Evolutionary conservation across 2,113 vertebrate species (phyloP).

Genomic region (Neogale vison): DNA sequence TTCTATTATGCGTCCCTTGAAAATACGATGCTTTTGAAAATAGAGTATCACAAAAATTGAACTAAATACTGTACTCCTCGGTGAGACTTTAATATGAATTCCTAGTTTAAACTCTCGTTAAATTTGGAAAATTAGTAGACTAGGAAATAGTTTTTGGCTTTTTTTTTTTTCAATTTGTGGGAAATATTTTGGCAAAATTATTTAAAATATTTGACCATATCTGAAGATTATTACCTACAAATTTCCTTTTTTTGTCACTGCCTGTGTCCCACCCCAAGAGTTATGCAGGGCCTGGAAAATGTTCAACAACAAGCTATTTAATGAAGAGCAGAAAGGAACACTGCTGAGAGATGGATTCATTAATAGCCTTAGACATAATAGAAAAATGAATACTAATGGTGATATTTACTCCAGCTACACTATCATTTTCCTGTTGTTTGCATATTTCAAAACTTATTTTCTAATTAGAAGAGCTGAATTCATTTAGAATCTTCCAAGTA

Average conservation of each 20-base stretch:
- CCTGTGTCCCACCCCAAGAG: too few species aligned
- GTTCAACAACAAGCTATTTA: neutral
- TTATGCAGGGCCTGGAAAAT: neutral
- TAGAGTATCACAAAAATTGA: neutral
- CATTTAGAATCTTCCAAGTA: neutral
- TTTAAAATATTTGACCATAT: neutral
- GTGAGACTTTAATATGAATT: neutral
- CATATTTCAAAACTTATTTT: neutral
- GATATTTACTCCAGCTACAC: neutral
- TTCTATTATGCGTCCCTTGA: neutral
- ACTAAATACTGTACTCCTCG: neutral
- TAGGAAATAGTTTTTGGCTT: neutral
- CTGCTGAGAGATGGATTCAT: neutral
- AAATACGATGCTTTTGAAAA: neutral
- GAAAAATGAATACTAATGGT: neutral
- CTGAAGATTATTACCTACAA: neutral
- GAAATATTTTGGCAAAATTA: neutral
- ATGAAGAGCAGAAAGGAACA: neutral
- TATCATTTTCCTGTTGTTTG: neutral
- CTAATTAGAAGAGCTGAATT: neutral
- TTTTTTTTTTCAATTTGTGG: neutral
- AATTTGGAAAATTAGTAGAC: neutral
- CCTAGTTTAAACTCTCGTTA: neutral
- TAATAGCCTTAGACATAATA: neutral
- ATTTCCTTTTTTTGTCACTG: neutral